Conservation (phyloP, 2,113 vertebrate genomes). For the Cyprinodon tularosa region DNA sequence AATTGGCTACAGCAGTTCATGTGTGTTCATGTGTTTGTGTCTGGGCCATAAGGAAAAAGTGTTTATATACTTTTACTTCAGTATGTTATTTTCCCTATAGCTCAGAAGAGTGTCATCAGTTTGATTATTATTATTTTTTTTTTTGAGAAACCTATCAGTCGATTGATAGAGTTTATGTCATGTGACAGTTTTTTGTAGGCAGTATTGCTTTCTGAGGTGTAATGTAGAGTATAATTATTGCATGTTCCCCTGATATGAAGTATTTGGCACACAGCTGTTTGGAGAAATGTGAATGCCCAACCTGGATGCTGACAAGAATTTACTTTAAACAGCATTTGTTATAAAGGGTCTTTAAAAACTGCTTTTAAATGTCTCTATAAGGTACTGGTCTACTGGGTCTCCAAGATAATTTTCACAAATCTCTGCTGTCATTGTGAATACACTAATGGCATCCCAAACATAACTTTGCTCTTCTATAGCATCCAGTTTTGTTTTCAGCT, state of each 20-base stretch:
- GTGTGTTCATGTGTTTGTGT: not conserved
- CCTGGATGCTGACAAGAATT: not conserved
- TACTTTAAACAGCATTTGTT: not conserved
- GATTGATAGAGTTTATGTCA: no score
- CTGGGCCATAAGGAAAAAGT: not conserved
- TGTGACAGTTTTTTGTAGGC: no score
- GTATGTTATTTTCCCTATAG: not conserved
- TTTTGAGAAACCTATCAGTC: no score
- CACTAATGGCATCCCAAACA: not conserved
- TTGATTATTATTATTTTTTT: not conserved
- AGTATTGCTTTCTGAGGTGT: no score
- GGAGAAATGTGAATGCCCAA: not conserved
- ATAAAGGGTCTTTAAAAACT: not conserved
- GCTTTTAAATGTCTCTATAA: not conserved
- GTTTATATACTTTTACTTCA: not conserved
- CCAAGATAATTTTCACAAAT: not conserved
- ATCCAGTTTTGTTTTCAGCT: not conserved
- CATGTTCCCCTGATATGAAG: not conserved
- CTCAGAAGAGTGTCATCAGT: not conserved
- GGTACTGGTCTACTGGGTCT: not conserved
- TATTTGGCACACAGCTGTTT: not conserved
- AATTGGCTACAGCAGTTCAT: not conserved
- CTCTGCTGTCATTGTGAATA: not conserved
- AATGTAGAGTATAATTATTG: not conserved
- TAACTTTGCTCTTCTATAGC: not conserved